Evolutionary conservation across 2,888 invertebrate species (phyloP).

Genomic region (Pollenia angustigena): DNA sequence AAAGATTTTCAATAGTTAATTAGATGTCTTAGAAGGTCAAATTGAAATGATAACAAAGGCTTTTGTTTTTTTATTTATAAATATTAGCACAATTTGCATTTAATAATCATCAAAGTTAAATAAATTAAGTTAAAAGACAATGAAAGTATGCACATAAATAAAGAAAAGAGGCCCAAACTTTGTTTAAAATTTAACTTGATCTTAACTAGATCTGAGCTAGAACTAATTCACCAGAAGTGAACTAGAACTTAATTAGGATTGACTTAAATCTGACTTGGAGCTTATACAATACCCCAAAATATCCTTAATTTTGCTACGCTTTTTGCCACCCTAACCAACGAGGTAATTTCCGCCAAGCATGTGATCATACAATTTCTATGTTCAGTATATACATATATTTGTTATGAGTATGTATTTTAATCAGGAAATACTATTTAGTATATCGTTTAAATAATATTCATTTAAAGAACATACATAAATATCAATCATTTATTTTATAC

Average conservation of each 20-base stretch:
- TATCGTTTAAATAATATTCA: slow-evolving; percentile 15
- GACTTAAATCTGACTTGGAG: neutral
- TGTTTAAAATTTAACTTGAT: no score
- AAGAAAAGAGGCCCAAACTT: no score
- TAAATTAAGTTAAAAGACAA: no score
- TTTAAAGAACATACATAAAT: neutral
- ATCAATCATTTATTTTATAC: neutral
- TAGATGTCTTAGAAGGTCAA: neutral
- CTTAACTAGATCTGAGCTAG: neutral
- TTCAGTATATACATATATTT: neutral
- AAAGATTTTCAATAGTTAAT: neutral
- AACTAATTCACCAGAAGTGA: neutral
- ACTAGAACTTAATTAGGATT: neutral
- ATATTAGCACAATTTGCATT: neutral
- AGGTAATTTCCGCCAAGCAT: neutral
- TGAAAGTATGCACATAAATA: no score
- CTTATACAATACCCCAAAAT: no score
- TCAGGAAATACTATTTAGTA: slow-evolving; percentile 51
- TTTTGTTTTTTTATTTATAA: neutral
- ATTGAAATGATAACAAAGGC: neutral
- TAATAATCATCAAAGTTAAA: no score
- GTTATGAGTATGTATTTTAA: slow-evolving; percentile 22
- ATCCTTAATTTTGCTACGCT: neutral
- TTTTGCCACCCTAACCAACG: neutral
- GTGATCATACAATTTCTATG: slow-evolving; percentile 10